Evolutionary conservation across 2,888 invertebrate species (phyloP).

Genomic region (Tromatobia lineatoria): DNA sequence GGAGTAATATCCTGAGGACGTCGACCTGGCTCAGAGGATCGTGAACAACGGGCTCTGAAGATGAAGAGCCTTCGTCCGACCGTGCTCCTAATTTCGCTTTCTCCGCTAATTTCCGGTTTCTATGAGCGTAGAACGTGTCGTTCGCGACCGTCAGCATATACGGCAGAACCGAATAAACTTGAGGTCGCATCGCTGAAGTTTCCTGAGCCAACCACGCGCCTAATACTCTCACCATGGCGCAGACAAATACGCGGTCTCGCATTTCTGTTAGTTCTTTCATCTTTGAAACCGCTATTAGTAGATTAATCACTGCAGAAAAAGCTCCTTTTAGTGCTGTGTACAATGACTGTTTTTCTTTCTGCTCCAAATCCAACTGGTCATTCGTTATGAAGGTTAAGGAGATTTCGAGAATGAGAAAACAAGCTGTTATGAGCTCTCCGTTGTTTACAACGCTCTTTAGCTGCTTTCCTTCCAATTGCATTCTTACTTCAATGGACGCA

Average conservation of each 20-base stretch:
- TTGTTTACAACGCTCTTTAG: conserved; percentile 92
- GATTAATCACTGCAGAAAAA: conserved; percentile 92
- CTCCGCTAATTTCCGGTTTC: conserved; percentile 90
- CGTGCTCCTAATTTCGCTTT: conserved; percentile 88
- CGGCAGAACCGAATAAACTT: conserved; percentile 93
- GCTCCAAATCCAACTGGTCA: conserved; percentile 94
- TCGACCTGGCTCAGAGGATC: conserved; percentile 89
- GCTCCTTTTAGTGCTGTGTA: conserved; percentile 96
- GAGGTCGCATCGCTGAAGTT: conserved; percentile 94
- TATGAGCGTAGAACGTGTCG: conserved; percentile 92
- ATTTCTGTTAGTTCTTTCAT: conserved; percentile 90
- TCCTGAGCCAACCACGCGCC: conserved; percentile 97
- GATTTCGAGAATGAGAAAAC: conserved; percentile 93
- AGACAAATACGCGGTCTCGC: conserved; percentile 92
- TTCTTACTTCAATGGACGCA: conserved; percentile 96
- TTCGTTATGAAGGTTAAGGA: conserved; percentile 93
- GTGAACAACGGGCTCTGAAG: conserved; percentile 80
- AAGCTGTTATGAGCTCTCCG: conserved; percentile 92
- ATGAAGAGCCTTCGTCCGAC: conserved; percentile 79
- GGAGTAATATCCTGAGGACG: conserved; percentile 93
- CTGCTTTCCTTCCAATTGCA: conserved; percentile 96
- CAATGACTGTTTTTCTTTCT: conserved; percentile 96
- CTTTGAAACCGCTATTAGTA: conserved; percentile 91
- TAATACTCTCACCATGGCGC: conserved; percentile 93
- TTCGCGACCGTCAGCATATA: conserved; percentile 93